Evolutionary conservation across 2,113 vertebrate genomes (phyloP).

Genomic region (human): GRCh38 chrX:143403001-143403500

Average conservation of each 20-base stretch:
- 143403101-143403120: slow-evolving; percentile 6
- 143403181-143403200: slow-evolving; percentile 16
- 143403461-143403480: not conserved
- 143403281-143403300: not conserved
- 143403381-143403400: not conserved
- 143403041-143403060: not conserved
- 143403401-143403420: not conserved
- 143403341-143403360: not conserved
- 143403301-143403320: not conserved
- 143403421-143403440: not conserved
- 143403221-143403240: not conserved
- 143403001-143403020: not conserved
- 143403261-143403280: not conserved
- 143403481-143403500: not conserved
- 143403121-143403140: not conserved
- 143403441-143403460: not conserved
- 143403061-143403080: not conserved
- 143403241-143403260: not conserved
- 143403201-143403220: not conserved
- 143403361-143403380: not conserved
- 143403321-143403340: not conserved
- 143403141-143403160: not conserved
- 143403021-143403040: not conserved
- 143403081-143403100: not conserved
- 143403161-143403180: not conserved